Evolutionary conservation across 92 coral and sea anemone species (phyloP), one percentile per base, ranked within the genome.

Genomic region (Chrysogorgia sp.): DNA sequence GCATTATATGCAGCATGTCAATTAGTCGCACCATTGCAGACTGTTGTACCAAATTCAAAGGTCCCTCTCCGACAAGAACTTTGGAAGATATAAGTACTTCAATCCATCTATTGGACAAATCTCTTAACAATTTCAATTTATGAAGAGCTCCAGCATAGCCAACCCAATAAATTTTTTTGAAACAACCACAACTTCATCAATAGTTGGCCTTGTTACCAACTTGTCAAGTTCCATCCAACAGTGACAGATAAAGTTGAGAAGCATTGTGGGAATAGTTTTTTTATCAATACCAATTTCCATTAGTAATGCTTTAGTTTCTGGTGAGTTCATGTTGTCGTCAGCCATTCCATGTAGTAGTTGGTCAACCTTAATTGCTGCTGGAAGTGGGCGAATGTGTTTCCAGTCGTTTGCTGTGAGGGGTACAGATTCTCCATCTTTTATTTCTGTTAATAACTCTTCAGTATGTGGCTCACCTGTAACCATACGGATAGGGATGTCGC

Each of bases 91-190:
- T 56, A 14, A 81, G 45, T 34, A 75, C 76, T 34, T 81, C 85
- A 19, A 28, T 28, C 61, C 85, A 81, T 59, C 77, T 70, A 13
- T 69, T 24, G 58, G 25, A 4, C 20, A 81, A 40, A 40, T 60
- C 58, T 20, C 22, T 30, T 40, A 79, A 81, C 15, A 81, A 5
- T 61, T 81, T 81, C 2, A 81, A 58, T 32, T 13, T 43, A 67
- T 81, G 85, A 7, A 81, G 79, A 25, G 75, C 29, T 41, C 61
- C 49, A 30, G 85, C 79, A 58, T 69, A 71, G 29, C 79, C 85
- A 26, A 70, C 58, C 79, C 85, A 81, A 29, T 67, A 20, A n/a
- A n/a, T 23, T 67, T 67, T 35, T 67, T 67, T 40, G 75, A 67
- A 14, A 67, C 75, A 43, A 67, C 57, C 9, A 67, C 30, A n/a